phyloP scores from a whole-genome alignment of 1,140 invertebrate species.

The Zaprionus inermis region DNA sequence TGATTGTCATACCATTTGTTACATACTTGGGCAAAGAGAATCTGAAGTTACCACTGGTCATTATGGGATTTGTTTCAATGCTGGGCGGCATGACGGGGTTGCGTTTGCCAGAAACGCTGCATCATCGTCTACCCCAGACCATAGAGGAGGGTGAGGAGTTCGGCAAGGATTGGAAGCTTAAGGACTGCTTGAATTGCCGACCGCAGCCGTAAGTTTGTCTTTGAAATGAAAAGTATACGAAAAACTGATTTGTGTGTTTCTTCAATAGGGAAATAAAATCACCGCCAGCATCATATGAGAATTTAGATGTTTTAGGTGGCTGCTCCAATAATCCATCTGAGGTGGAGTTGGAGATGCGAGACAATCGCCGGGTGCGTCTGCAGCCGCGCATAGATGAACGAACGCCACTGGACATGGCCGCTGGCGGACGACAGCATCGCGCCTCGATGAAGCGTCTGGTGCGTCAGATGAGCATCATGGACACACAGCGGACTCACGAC shows the following conservation, averaged over 20 bases:
- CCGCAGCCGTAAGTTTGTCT: slow-evolving; percentile 85
- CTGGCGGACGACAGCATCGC: slow-evolving; percentile 70
- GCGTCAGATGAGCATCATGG: slow-evolving; percentile 90
- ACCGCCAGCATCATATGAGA: slow-evolving; percentile 86
- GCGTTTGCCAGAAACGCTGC: slow-evolving; percentile 92
- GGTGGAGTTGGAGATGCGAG: slow-evolving; percentile 65
- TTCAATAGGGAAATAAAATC: slow-evolving; percentile 60
- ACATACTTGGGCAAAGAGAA: slow-evolving; percentile 94
- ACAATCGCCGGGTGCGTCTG: slow-evolving; percentile 44
- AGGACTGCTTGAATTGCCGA: slow-evolving; percentile 89
- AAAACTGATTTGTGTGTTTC: not conserved
- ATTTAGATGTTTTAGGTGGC: slow-evolving; percentile 86
- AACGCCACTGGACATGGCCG: slow-evolving; percentile 82
- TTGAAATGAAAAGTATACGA: not conserved
- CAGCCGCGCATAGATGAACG: slow-evolving; percentile 72
- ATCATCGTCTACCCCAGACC: slow-evolving; percentile 91
- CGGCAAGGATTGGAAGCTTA: slow-evolving; percentile 92
- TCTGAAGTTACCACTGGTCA: slow-evolving; percentile 91
- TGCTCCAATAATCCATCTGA: slow-evolving; percentile 79
- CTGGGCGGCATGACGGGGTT: slow-evolving; percentile 91
- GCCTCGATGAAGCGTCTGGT: slow-evolving; percentile 88
- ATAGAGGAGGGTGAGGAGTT: slow-evolving; percentile 94
- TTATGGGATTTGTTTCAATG: slow-evolving; percentile 91
- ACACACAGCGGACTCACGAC: slow-evolving; percentile 90
- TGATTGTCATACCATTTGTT: slow-evolving; percentile 95